These are phyloP conservation scores for Oligia latruncula DNA, from an alignment of 2,888 invertebrate species.

Conservation along the genomic window DNA sequence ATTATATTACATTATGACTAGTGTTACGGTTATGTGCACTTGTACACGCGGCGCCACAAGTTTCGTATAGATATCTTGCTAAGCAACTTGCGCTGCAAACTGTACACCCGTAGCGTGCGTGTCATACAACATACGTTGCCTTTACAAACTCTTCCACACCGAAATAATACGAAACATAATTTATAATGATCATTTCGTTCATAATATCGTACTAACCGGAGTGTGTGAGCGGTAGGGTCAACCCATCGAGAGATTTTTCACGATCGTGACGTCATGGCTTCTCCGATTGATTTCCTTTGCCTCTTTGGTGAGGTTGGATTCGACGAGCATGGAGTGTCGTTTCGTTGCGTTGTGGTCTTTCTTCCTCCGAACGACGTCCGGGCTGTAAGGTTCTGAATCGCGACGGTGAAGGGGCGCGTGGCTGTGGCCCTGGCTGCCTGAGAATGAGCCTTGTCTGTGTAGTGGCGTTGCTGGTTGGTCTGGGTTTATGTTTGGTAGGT, in stretches of 20 bases:
- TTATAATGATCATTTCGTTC: constrained; percentile 45
- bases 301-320: constrained; percentile 82
- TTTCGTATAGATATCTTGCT: constrained; percentile 19
- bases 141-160: constrained; percentile 50
- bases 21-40: constrained; percentile 81
- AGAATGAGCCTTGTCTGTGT: constrained; percentile 80
- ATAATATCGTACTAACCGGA: constrained; percentile 58
- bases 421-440: constrained; percentile 71
- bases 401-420: constrained; percentile 78
- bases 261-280: constrained; percentile 83
- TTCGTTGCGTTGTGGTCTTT: constrained; percentile 80
- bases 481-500: constrained; percentile 80
- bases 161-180: constrained; percentile 58
- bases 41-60: constrained; percentile 66
- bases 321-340: constrained; percentile 87
- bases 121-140: constrained; percentile 48
- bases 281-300: constrained; percentile 83
- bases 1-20: constrained; percentile 82
- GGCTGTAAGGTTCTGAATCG: constrained; percentile 85
- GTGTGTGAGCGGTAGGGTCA: constrained; percentile 74
- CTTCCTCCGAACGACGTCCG: constrained; percentile 84
- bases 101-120: constrained; percentile 43
- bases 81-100: constrained; percentile 43
- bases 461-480: constrained; percentile 76
- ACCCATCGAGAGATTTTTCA: constrained; percentile 87